These are phyloP conservation scores for Pristionchus arcanus DNA, from an alignment of 2,888 invertebrate species.

Conservation along the genomic window DNA sequence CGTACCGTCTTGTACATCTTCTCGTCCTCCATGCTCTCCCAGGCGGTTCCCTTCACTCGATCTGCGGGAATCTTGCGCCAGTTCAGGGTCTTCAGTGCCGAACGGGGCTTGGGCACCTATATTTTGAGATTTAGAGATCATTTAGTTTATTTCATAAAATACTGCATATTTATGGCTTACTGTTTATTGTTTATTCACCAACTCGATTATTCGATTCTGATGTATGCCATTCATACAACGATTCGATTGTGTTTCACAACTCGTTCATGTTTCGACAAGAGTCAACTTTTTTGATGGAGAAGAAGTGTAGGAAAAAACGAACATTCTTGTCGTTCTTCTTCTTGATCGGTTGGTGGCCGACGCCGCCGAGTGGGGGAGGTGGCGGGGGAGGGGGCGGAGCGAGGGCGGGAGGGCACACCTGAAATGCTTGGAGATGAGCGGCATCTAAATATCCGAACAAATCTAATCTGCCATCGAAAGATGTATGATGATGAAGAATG, in stretches of 20 bases:
- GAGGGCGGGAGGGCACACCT: constrained; percentile 62
- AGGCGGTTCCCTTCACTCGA: constrained; percentile 90
- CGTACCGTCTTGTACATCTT: constrained; percentile 87
- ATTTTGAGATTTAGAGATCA: no score
- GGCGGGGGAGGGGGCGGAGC: constrained; percentile 77
- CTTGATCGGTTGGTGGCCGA: constrained; percentile 14
- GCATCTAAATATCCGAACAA: no score
- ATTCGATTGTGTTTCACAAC: neutral
- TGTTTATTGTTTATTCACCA: no score
- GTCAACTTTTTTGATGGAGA: neutral
- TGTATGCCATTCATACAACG: neutral
- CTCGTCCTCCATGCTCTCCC: constrained; percentile 93
- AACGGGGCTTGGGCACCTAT: constrained; percentile 92
- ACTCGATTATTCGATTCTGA: no score
- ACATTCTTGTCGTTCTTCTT: constrained; percentile 49
- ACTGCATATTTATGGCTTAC: no score
- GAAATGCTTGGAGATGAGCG: no score
- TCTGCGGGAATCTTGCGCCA: constrained; percentile 86
- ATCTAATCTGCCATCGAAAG: no score
- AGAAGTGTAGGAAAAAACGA: no score
- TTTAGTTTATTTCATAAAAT: no score
- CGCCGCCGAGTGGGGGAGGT: constrained; percentile 52
- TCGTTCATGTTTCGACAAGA: neutral
- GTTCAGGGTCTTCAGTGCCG: constrained; percentile 95
- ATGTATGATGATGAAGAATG: no score